Evolutionary conservation across 2,113 vertebrate species (phyloP).

Genomic region (Thinocorus orbignyianus): DNA sequence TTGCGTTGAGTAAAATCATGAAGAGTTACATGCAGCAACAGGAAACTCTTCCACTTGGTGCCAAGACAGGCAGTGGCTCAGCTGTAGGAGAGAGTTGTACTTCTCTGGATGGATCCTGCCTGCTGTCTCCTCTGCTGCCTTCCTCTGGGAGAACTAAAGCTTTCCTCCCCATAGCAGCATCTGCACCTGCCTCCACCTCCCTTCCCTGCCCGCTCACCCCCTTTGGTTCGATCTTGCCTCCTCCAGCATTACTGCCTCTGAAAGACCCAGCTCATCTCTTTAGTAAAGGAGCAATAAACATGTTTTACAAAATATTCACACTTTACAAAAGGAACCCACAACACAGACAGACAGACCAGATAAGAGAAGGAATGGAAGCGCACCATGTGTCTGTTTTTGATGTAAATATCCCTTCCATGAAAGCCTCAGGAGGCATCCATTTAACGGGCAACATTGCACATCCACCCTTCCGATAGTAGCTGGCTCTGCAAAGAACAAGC

Average conservation of each 20-base stretch:
- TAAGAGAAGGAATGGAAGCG: not conserved
- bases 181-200: not conserved
- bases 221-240: not conserved
- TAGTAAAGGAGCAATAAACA: not conserved
- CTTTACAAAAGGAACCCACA: not conserved
- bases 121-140: not conserved
- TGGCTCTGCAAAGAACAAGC: conserved; percentile 81
- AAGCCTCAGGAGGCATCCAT: conserved; percentile 99
- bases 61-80: not conserved
- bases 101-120: not conserved
- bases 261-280: not conserved
- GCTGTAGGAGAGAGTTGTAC: no score
- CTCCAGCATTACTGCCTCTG: not conserved
- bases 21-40: not conserved
- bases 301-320: not conserved
- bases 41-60: not conserved
- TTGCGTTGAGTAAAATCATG: accelerated
- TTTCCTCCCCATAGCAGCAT: not conserved
- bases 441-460: conserved; percentile 98
- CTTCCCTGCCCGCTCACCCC: not conserved
- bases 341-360: not conserved
- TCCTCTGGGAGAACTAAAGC: not conserved
- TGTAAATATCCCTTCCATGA: conserved; percentile 99
- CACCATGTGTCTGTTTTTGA: conserved; percentile 99
- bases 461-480: conserved; percentile 98